Evolutionary conservation across 1,140 invertebrate genomes (phyloP).

Genomic region (Drosophila subobscura): DNA sequence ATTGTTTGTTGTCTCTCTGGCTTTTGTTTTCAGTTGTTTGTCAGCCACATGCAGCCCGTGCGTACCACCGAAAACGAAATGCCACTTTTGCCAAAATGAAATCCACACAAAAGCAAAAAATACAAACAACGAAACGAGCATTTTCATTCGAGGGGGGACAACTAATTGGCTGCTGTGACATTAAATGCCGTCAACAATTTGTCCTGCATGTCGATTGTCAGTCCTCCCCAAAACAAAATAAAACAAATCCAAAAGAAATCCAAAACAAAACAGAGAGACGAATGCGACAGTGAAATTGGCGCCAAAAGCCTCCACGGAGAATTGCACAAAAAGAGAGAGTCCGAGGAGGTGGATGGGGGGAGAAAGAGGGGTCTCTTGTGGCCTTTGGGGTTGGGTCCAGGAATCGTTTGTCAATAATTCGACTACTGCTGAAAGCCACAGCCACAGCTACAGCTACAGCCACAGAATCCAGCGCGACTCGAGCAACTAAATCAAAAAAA

Average conservation of each 20-base stretch:
- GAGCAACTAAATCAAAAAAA: slow-evolving; percentile 62
- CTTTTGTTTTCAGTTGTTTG: slow-evolving; percentile 35
- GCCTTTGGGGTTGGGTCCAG: slow-evolving; percentile 2
- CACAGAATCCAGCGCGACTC: slow-evolving; percentile 15
- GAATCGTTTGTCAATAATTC: slow-evolving; percentile 74
- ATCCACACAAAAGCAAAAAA: slow-evolving; percentile 27
- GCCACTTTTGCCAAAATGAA: slow-evolving; percentile 47
- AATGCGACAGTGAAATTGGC: slow-evolving; percentile 68
- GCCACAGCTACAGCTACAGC: slow-evolving; percentile 4
- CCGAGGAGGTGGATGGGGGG: not conserved
- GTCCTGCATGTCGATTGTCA: slow-evolving; percentile 79
- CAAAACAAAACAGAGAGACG: too few species aligned
- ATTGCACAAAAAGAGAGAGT: slow-evolving; percentile 32
- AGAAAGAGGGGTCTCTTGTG: not conserved
- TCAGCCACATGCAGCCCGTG: slow-evolving; percentile 68
- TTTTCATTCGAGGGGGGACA: slow-evolving; percentile 70
- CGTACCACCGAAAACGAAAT: slow-evolving; percentile 54
- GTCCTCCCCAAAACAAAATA: slow-evolving; percentile 30
- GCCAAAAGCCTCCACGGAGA: slow-evolving; percentile 51
- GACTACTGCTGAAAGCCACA: slow-evolving; percentile 49
- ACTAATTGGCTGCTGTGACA: slow-evolving; percentile 81
- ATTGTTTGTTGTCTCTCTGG: slow-evolving; percentile 69
- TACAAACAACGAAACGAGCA: slow-evolving; percentile 63
- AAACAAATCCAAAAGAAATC: too few species aligned
- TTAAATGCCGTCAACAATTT: slow-evolving; percentile 82